Evolutionary conservation across 2,113 vertebrate genomes (phyloP), one percentile per base, ranked within the genome.

Genomic region (Gobiocypris rarus): DNA sequence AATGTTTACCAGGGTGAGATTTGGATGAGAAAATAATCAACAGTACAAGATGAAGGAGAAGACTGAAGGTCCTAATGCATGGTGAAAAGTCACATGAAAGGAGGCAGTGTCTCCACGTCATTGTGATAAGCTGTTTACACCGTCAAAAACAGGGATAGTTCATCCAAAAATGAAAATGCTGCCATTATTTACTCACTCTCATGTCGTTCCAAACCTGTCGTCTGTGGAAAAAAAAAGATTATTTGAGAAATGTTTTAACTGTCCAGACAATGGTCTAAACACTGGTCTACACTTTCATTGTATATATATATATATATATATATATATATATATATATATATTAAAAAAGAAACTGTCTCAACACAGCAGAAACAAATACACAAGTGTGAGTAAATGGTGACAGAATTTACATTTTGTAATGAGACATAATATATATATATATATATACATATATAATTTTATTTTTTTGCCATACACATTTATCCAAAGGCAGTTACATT

Each of bases 111-210:
- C 28, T 67, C 28, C 45, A 52, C 3, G 9, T 48, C 15, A 75
- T 14, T 31, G 43, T 9, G 45, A 75, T 28, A 31, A 4, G n/a
- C 26, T 19, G 14, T 52, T 31, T 17, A 75, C 13, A 31, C 15
- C 0, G 17, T 69, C 17, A 69, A 41, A 69, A 69, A 10, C 65
- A 75, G 41, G 69, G 69, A n/a, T 24, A 45, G n/a, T 71, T 45
- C 5, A 45, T 22, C 11, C 11, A 73, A 45, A 45, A 19, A 52
- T 31, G 0, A 28, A 50, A 14, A 24, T 75, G 9, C 52, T 75
- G 45, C 14, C 48, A 75, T 52, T 1, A 75, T 75, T 75, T 75
- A 75, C 73, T 75, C 73, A 75, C 73, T 52, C 73, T 75, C 73
- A 75, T 75, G 48, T 52, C 17, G 24, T 52, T 75, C 73, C 73